Evolutionary conservation across 1,140 invertebrate species (phyloP), one percentile per base, ranked within the genome.

Genomic region (Tenebrio molitor): DNA sequence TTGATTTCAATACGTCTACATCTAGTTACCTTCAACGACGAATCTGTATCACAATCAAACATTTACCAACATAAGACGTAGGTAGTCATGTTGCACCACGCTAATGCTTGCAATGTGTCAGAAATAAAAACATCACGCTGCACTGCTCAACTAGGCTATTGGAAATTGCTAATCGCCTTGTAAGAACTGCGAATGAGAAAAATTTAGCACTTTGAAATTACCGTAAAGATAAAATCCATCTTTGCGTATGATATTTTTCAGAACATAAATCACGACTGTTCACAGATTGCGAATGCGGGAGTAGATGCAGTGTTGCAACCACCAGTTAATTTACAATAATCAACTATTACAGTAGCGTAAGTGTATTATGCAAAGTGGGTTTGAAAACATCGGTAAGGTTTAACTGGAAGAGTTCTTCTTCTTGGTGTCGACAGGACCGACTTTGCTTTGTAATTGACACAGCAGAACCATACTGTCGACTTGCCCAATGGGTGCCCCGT

Each of bases 71-170:
- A 14, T 58, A 14, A n/a, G 50, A 58, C 23, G 50, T 58, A 33
- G 50, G 50, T 8, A 12, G 25, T 2, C 19, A 25, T 58, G 14
- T 58, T 58, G 12, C 50, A 58, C 50, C 50, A 58, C 29, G 12
- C n/a, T n/a, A 63, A 42, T 17, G 46, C 7, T 16, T 39, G 62
- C 19, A 41, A 42, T 65, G 39, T 29, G 14, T 34, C 21, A 58
- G 19, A 34, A 65, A 65, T 21, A 65, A 65, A 65, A 65, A 19
- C 62, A 65, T 65, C 62, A 65, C 62, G 62, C 33, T 65, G 62
- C 10, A 15, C 33, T 65, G 62, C 33, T 21, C 33, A 65, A 41
- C 15, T 65, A 65, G 62, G 62, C 62, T 65, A 42, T 29, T 58
- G 50, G 44, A 10, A 19, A 23, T 53, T 53, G 29, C 29, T 29